phyloP scores from a whole-genome alignment of 2,888 invertebrate species.

The Caenorhabditis virilis region DNA sequence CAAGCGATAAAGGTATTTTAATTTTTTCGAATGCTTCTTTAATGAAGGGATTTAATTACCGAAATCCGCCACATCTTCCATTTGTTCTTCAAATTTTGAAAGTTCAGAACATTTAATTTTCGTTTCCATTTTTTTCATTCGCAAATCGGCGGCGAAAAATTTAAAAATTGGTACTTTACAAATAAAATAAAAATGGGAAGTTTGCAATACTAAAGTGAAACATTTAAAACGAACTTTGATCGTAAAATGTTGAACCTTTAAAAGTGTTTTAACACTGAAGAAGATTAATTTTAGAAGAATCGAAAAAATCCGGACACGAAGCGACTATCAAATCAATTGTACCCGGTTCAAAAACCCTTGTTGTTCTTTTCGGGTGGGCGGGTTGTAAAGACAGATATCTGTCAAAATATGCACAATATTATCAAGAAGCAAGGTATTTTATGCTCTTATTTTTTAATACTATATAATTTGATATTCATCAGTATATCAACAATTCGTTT shows the following conservation, averaged over 20 bases:
- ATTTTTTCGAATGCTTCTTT: background rate
- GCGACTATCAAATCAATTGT: constrained; percentile 19
- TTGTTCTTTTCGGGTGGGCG: constrained; percentile 81
- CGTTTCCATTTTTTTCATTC: background rate
- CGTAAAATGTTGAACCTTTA: too few species aligned
- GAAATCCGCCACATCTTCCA: background rate
- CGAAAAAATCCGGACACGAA: constrained; percentile 20
- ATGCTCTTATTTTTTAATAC: background rate
- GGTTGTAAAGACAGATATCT: constrained; percentile 81
- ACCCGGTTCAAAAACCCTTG: constrained; percentile 71
- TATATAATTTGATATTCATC: constrained; percentile 17
- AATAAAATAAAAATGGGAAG: background rate
- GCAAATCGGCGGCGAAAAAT: background rate
- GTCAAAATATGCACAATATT: constrained; percentile 80
- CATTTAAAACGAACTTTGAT: too few species aligned
- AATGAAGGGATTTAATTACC: background rate
- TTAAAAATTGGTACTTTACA: background rate
- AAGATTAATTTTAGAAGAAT: constrained; percentile 19
- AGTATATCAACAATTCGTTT: constrained; percentile 60
- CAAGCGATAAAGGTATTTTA: constrained; percentile 15
- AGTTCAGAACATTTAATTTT: background rate
- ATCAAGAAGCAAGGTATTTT: constrained; percentile 78
- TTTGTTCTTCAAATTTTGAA: background rate
- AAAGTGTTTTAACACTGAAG: too few species aligned
- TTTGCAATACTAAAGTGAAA: too few species aligned